A percentile compares a stretch with the other conserved stretches of the same genome.
phyloP scores from a whole-genome alignment of 2,888 invertebrate species.

The Xestia xanthographa region DNA sequence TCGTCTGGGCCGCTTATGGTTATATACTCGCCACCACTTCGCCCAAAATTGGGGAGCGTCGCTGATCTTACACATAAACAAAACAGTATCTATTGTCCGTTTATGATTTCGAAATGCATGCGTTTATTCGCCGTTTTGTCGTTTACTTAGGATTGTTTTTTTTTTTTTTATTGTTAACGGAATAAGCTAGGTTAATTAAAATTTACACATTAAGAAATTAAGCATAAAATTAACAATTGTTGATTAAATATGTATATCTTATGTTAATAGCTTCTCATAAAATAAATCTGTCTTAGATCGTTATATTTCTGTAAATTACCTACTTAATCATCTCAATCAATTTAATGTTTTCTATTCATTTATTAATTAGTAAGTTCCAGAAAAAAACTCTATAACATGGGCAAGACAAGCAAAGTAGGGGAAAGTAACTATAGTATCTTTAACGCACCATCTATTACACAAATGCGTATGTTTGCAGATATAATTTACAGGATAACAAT shows the following conservation, averaged over 20 bases:
- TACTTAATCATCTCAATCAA: no score
- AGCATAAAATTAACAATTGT: not conserved
- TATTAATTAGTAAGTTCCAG: not conserved
- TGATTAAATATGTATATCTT: not conserved
- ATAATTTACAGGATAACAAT: slow-evolving; percentile 38
- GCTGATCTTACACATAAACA: slow-evolving; percentile 58
- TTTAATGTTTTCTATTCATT: not conserved
- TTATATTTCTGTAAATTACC: no score
- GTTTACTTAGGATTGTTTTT: not conserved
- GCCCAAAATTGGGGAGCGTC: slow-evolving; percentile 66
- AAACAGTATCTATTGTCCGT: slow-evolving; percentile 61
- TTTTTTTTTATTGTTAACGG: not conserved
- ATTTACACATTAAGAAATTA: not conserved
- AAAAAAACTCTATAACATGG: not conserved
- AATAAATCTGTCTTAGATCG: not conserved
- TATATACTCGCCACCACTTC: slow-evolving; percentile 86
- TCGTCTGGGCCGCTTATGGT: slow-evolving; percentile 70
- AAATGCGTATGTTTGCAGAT: slow-evolving; percentile 54
- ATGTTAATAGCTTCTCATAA: not conserved
- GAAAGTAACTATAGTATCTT: slow-evolving; percentile 1
- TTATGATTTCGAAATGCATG: slow-evolving; percentile 62
- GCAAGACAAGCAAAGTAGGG: not conserved
- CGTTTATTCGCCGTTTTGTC: slow-evolving; percentile 42
- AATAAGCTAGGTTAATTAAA: not conserved
- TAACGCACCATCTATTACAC: slow-evolving; percentile 54